Conservation (phyloP, 2,113 vertebrate genomes). For the Hemiscyllium ocellatum region DNA sequence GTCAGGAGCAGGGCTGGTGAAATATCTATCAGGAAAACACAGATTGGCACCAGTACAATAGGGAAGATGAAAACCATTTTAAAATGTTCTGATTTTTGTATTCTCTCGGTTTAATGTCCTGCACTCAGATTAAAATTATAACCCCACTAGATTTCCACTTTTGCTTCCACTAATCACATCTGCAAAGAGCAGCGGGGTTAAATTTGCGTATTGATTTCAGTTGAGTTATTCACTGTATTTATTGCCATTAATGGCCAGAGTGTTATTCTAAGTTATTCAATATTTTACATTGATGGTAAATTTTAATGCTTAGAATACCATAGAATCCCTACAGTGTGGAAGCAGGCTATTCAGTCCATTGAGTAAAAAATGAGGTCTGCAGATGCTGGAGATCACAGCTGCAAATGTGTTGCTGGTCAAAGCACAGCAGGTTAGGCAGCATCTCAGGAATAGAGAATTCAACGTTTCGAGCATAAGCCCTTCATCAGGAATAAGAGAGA, state of each 20-base stretch:
- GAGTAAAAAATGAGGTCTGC: no score
- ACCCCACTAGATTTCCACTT: background rate
- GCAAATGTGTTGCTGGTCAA: no score
- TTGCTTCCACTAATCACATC: background rate
- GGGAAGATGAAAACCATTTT: background rate
- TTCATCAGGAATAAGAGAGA: no score
- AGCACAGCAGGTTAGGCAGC: no score
- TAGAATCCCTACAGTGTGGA: no score
- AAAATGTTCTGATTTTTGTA: background rate
- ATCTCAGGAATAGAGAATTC: no score
- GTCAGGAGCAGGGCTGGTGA: constrained; percentile 1
- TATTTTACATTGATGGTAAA: background rate
- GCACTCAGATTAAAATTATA: background rate
- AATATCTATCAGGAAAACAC: background rate
- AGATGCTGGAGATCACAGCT: no score
- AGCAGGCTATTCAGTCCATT: no score
- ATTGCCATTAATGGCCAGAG: background rate
- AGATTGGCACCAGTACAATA: background rate
- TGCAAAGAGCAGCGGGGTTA: background rate
- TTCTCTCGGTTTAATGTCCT: background rate
- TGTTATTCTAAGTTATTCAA: background rate
- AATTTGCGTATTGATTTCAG: constrained; percentile 14
- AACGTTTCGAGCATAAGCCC: no score
- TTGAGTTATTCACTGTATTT: background rate
- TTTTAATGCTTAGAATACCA: background rate